These are phyloP conservation scores for Hyles euphorbiae DNA, from an alignment of 1,140 invertebrate species.

Conservation along the genomic window DNA sequence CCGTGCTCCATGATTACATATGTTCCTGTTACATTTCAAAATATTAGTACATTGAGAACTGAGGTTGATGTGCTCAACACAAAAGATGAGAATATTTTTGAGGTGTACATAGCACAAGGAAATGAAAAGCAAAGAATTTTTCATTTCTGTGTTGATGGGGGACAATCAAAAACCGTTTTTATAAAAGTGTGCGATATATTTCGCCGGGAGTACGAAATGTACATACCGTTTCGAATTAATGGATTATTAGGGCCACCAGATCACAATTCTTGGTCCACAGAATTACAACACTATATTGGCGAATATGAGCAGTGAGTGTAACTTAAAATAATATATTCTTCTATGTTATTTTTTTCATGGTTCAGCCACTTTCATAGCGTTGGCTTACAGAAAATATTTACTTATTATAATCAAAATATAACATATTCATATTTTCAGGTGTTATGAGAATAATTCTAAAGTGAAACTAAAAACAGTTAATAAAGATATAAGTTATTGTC, in stretches of 20 bases:
- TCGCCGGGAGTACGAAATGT: slow-evolving; percentile 63
- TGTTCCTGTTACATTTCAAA: slow-evolving; percentile 59
- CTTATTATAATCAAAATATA: no score
- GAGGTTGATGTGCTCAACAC: slow-evolving; percentile 48
- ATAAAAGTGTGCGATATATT: slow-evolving; percentile 57
- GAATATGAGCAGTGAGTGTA: slow-evolving; percentile 50
- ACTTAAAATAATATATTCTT: slow-evolving; percentile 9
- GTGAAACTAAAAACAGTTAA: slow-evolving; percentile 48
- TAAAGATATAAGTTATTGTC: slow-evolving; percentile 59
- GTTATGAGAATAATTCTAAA: slow-evolving; percentile 56
- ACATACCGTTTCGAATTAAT: slow-evolving; percentile 64
- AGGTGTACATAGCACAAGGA: slow-evolving; percentile 46
- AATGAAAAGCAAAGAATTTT: slow-evolving; percentile 51
- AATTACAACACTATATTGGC: slow-evolving; percentile 49
- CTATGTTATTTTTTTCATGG: background rate
- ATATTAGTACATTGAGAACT: slow-evolving; percentile 39
- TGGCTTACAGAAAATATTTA: no score
- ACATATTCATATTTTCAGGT: slow-evolving; percentile 30
- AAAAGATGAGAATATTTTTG: slow-evolving; percentile 56
- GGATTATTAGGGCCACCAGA: slow-evolving; percentile 55
- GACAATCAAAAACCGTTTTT: slow-evolving; percentile 53
- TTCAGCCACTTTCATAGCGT: background rate
- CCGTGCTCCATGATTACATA: slow-evolving; percentile 56
- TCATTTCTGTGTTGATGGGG: slow-evolving; percentile 48
- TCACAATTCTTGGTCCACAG: slow-evolving; percentile 36